A percentile compares a stretch with the other conserved stretches of the same genome.
phyloP scores from a whole-genome alignment of 2,888 invertebrate species.

The Anticlea derivata region DNA sequence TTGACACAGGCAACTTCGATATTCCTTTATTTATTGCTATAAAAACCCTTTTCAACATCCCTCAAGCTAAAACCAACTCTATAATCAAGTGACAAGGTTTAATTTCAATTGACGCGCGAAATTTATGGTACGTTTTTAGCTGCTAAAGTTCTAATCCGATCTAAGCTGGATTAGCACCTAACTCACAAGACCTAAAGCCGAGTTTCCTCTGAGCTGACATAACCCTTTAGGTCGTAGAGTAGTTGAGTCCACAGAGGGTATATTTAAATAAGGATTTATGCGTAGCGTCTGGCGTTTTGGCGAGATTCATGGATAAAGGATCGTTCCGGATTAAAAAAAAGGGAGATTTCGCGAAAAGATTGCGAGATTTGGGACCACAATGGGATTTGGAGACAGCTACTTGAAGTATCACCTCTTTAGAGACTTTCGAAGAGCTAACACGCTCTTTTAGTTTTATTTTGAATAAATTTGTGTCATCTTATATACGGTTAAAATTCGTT shows the following conservation, averaged over 20 bases:
- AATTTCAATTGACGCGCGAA: constrained; percentile 26
- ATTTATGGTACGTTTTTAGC: constrained; percentile 47
- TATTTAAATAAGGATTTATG: constrained; percentile 84
- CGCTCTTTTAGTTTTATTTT: constrained; percentile 36
- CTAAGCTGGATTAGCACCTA: constrained; percentile 47
- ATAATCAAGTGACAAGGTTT: not conserved
- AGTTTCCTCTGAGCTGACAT: constrained; percentile 34
- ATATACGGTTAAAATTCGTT: too few species aligned
- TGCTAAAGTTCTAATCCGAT: constrained; percentile 29
- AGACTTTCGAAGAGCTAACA: constrained; percentile 39
- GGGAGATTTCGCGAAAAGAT: constrained; percentile 59
- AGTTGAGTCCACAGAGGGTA: constrained; percentile 54
- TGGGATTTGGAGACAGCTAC: constrained; percentile 50
- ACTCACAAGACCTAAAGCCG: constrained; percentile 34
- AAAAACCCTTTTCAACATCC: constrained; percentile 64
- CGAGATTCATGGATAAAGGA: constrained; percentile 79
- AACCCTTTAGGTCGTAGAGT: constrained; percentile 44
- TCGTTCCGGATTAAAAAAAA: constrained; percentile 67
- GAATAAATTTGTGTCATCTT: not conserved
- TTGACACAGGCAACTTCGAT: constrained; percentile 83
- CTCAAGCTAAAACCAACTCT: constrained; percentile 39
- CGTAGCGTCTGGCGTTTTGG: constrained; percentile 81
- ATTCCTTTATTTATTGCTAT: constrained; percentile 83
- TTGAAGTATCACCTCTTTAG: constrained; percentile 53
- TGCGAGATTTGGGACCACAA: constrained; percentile 59